Evolutionary conservation across 1,140 invertebrate species (phyloP), one percentile per base, ranked within the genome.

Genomic region (Bombus fervidus): DNA sequence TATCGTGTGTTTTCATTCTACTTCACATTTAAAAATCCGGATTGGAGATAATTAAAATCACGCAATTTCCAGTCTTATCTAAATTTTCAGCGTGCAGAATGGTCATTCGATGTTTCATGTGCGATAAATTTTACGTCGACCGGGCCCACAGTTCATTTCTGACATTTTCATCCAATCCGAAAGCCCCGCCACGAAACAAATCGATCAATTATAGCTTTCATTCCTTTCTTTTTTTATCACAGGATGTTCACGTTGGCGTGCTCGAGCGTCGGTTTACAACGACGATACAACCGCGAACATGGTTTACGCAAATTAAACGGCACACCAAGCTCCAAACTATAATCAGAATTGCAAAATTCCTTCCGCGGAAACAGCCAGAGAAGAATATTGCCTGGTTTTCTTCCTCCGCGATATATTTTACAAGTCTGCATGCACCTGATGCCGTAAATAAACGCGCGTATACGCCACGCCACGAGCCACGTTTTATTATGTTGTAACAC

Each of bases 291-390:
- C 28, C 28, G 59, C 59, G 28, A n/a, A 13, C 59, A 12, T 2
- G 66, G 77, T 59, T 80, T 73, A 71, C 76, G 83, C n/a, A 78
- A 85, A 80, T 85, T 85, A 62, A 85, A 85, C 68, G 31, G 53
- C 53, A 73, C 25, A 37, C 53, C 68, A 37, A 80, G 31, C 83
- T 68, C 22, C 83, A 22, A 73, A 41, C 64, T 41, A 57, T 80
- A 62, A 85, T 85, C 83, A 85, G 83, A 85, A 85, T 85, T 85
- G 83, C 77, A 85, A 85, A 85, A 85, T 80, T 85, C 57, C 43
- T 28, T 31, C 43, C 57, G 68, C 28, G 53, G 68, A 64, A 80
- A 80, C 77, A 47, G 47, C n/a, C 83, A n/a, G 28, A 59, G 83
- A 85, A 77, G 76, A 80, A 85, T 80, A 80, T 85, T 71, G 31